Evolutionary conservation across 2,888 invertebrate genomes (phyloP).

Genomic region (Conistra vaccinii): DNA sequence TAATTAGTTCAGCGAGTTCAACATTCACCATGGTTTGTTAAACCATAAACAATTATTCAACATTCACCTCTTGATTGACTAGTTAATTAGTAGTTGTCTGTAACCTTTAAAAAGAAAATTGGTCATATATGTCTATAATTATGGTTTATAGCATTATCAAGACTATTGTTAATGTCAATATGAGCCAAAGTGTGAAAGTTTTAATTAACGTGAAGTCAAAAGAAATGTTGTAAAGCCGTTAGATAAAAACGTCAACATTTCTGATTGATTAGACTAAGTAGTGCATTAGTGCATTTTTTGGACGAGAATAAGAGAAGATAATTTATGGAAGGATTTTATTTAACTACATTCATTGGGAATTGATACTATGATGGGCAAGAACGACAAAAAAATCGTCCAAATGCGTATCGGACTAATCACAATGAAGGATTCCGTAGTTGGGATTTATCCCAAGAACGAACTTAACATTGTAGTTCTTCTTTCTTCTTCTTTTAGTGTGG

Average conservation of each 20-base stretch:
- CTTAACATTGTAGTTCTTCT: no score
- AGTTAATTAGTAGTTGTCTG: background rate
- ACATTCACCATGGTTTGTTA: background rate
- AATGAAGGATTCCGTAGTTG: no score
- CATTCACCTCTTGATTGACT: background rate
- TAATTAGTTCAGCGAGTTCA: conserved; percentile 11
- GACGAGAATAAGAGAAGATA: background rate
- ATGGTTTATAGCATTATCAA: background rate
- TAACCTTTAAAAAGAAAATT: background rate
- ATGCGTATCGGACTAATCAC: no score
- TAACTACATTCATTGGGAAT: background rate
- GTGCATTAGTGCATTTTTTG: background rate
- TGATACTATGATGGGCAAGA: background rate
- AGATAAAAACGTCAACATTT: background rate
- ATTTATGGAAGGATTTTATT: background rate
- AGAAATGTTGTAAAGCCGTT: background rate
- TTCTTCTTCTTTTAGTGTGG: no score
- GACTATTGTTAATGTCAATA: background rate
- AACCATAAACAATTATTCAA: background rate
- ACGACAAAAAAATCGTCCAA: no score
- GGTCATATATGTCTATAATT: background rate
- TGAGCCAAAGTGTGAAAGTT: background rate
- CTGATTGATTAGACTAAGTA: no score
- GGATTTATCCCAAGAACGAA: no score
- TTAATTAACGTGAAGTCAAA: background rate